Evolutionary conservation across 2,113 vertebrate genomes (phyloP), one percentile per base, ranked within the genome.

Genomic region (Eulacestoma nigropectus): DNA sequence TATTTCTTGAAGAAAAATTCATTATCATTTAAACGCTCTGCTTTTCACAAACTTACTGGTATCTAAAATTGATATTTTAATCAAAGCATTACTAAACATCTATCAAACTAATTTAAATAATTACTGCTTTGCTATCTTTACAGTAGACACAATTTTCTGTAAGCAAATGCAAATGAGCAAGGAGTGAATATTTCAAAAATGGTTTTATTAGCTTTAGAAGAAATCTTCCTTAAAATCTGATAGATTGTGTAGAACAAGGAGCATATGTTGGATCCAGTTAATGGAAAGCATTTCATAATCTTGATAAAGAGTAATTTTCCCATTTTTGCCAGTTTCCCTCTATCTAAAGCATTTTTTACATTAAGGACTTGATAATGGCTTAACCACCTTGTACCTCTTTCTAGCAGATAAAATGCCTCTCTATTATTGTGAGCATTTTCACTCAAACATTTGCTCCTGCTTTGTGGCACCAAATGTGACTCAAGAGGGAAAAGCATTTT

Each of bases 141-240:
- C 55, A 86, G 89, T 69, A 96, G 93, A 91, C 50, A 93, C 65
- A 96, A 82, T 96, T 90, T 90, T 85, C 91, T 68, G 72, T 90
- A 96, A 95, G 80, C 83, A 95, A 96, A 95, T 96, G 93, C 89
- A 92, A 96, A 93, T 90, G 63, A 96, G 87, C 41, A 68, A 82
- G 79, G 67, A 95, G 57, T 88, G 87, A 94, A 47, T 88, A 53
- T 88, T 89, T 95, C 11, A 33, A 73, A 84, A 84, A 73, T 77
- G 16, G 21, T 73, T 92, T 89, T 90, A 56, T 94, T 84, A 86
- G 72, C 86, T 65, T 92, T 44, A 52, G 72, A 86, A 94, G 68
- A 86, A 86, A 89, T 80, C 41, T 85, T 70, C 57, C 86, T 85
- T 57, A 65, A 39, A 90, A 89, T 86, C 78, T 65, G 55, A 47